Percentiles rank a stretch among this genome's conserved stretches.
These are phyloP conservation scores for Suricata suricatta DNA, from an alignment of 2,113 vertebrate species.

Conservation along the genomic window DNA sequence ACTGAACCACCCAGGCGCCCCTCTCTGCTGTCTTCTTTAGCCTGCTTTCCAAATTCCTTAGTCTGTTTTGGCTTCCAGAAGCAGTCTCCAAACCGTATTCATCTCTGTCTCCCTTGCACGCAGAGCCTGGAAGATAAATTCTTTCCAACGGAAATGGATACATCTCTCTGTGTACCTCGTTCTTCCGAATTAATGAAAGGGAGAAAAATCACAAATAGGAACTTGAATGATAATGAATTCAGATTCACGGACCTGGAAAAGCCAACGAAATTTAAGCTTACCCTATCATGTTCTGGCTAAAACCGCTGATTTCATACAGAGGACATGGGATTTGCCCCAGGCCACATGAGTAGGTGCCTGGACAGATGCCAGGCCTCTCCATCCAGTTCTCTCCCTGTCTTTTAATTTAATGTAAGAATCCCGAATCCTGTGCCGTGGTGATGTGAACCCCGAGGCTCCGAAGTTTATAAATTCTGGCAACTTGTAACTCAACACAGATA, in stretches of 20 bases:
- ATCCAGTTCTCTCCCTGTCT: neutral
- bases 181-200: constrained; percentile 5
- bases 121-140: neutral
- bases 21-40: neutral
- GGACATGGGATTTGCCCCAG: neutral
- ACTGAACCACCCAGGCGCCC: no score
- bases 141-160: neutral
- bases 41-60: neutral
- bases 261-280: neutral
- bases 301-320: neutral
- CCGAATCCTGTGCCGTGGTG: neutral
- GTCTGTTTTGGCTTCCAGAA: neutral
- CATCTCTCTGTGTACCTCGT: neutral
- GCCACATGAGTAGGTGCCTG: rapidly evolving
- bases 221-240: neutral
- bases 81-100: neutral
- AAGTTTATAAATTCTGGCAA: constrained; percentile 45
- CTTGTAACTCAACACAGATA: constrained; percentile 32
- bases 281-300: neutral
- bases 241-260: neutral
- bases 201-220: neutral
- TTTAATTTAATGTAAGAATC: neutral
- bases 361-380: rapidly evolving
- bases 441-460: neutral
- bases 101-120: neutral